These are phyloP conservation scores for Apoderus coryli DNA, from an alignment of 2,888 invertebrate genomes.

Conservation along the genomic window DNA sequence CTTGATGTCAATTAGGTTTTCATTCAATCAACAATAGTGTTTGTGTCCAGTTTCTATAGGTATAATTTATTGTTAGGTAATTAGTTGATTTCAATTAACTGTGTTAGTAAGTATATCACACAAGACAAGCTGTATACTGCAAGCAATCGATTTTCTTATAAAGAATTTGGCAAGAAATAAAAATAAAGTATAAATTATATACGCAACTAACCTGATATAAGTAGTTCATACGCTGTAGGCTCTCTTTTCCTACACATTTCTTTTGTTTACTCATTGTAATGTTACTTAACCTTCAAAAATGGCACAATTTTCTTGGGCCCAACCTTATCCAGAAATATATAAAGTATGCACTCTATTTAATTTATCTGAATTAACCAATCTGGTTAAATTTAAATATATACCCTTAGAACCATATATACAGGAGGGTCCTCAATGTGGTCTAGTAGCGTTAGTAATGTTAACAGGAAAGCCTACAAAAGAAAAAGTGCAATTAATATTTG, in stretches of 20 bases:
- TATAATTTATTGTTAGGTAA: too few species aligned
- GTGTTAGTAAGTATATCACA: too few species aligned
- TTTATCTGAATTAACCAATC: slow-evolving; percentile 36
- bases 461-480: slow-evolving; percentile 43
- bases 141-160: background rate
- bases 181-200: slow-evolving; percentile 5
- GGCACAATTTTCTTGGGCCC: slow-evolving; percentile 42
- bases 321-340: slow-evolving; percentile 38
- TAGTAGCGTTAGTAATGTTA: slow-evolving; percentile 76
- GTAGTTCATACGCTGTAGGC: slow-evolving; percentile 54
- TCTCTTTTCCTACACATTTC: slow-evolving; percentile 49
- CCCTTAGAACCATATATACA: slow-evolving; percentile 28
- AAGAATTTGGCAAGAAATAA: slow-evolving; percentile 5
- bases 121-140: too few species aligned
- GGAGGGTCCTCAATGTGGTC: slow-evolving; percentile 67
- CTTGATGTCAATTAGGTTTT: too few species aligned
- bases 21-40: too few species aligned
- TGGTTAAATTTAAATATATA: slow-evolving; percentile 32
- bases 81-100: too few species aligned
- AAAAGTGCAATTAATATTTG: slow-evolving; percentile 39
- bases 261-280: slow-evolving; percentile 29
- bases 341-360: slow-evolving; percentile 42
- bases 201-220: slow-evolving; percentile 44
- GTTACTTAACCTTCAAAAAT: background rate
- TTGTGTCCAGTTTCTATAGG: too few species aligned